A percentile compares a stretch with the other conserved stretches of the same genome.
phyloP scores from a whole-genome alignment of 2,113 vertebrate species.

The Steatornis caripensis region DNA sequence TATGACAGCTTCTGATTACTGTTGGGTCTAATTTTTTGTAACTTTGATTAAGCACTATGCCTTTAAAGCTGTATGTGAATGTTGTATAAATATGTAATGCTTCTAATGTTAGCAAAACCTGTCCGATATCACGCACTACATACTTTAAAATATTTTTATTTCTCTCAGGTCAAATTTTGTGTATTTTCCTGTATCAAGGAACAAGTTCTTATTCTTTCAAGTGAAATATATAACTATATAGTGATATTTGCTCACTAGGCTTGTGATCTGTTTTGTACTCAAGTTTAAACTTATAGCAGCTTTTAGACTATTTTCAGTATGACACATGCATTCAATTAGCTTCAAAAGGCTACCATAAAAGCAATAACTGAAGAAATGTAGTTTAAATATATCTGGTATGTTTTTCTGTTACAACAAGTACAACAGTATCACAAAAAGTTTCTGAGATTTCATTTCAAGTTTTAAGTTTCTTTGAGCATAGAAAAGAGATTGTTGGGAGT shows the following conservation, averaged over 20 bases:
- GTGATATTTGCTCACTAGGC: background rate
- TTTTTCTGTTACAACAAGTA: background rate
- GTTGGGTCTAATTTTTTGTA: background rate
- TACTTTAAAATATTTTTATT: background rate
- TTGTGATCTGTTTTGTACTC: background rate
- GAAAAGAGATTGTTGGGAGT: background rate
- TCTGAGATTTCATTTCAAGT: background rate
- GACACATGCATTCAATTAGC: slow-evolving; percentile 18
- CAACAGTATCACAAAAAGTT: background rate
- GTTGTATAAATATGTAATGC: background rate
- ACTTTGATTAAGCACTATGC: background rate
- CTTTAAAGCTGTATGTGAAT: background rate
- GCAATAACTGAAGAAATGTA: background rate
- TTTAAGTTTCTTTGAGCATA: background rate
- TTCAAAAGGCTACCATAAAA: background rate
- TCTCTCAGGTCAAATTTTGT: background rate
- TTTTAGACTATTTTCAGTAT: background rate
- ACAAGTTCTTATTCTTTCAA: background rate
- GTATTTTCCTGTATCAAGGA: background rate
- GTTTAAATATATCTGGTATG: background rate
- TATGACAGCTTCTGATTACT: background rate
- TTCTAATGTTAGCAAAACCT: background rate
- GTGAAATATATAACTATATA: background rate
- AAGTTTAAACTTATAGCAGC: background rate
- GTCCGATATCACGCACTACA: background rate